A percentile compares a stretch with the other conserved stretches of the same genome.
Conservation (phyloP, 2,113 vertebrate species). For the Etia nguti region DNA sequence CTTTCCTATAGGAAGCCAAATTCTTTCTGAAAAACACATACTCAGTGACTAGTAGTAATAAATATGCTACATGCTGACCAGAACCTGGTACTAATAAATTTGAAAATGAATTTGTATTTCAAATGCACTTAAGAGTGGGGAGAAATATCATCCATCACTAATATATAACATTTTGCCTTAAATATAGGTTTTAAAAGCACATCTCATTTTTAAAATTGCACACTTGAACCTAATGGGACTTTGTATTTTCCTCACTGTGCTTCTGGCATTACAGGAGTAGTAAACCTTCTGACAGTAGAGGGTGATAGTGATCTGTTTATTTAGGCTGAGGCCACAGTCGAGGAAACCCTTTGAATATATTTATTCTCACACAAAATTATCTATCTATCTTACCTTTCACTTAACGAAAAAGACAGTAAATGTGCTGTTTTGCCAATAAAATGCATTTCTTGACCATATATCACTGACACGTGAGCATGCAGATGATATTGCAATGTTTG, state of each 20-base stretch:
- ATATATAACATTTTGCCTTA: not conserved
- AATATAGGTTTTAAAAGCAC: not conserved
- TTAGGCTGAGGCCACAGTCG: not conserved
- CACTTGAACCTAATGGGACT: not conserved
- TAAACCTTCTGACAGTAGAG: conserved; percentile 34
- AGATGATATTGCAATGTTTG: not conserved
- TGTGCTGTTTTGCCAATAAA: not conserved
- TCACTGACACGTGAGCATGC: not conserved
- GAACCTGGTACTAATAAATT: not conserved
- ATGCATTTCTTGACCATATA: not conserved
- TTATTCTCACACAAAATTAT: not conserved
- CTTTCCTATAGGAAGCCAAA: not conserved
- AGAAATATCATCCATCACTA: not conserved
- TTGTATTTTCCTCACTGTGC: not conserved
- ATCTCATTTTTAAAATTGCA: not conserved
- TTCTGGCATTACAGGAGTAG: not conserved
- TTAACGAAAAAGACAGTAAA: not conserved
- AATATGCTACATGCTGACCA: not conserved
- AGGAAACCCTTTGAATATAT: not conserved
- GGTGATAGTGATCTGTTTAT: conserved; percentile 24
- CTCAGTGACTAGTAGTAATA: not conserved
- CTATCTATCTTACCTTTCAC: not conserved
- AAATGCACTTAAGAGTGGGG: not conserved
- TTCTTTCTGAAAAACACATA: not conserved
- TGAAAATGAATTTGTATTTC: not conserved